Evolutionary conservation across 2,797 vertebrate genomes (phyloP), one percentile per base, ranked within the genome.

Genomic region (Neopelma chrysocephalum): DNA sequence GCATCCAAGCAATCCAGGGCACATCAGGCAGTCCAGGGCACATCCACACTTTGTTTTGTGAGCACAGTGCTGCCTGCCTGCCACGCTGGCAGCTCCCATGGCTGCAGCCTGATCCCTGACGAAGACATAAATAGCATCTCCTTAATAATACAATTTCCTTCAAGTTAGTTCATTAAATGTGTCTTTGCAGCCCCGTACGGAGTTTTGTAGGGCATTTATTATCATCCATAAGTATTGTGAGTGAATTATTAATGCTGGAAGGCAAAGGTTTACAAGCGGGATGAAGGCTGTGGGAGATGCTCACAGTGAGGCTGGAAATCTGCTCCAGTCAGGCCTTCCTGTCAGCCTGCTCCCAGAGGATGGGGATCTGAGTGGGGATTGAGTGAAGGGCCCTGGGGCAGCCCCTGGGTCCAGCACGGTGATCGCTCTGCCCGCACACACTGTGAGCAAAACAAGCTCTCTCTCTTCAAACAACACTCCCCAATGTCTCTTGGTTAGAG

Each of bases 231-330:
- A 68, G 75, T 81, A 71, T 65, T 29, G 5, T 54, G 36, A 87
- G 43, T 94, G 87, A 95, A 92, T 92, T 91, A 86, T 95, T 93
- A 64, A 92, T 81, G 84, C 72, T 48, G 79, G 86, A 93, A 91
- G 79, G 66, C 89, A 81, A 80, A 93, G 91, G 90, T 91, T 93
- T 93, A 76, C 72, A 62, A 34, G 72, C 65, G 69, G 53, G 57
- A 57, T 31, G 38, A 26, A 43, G 51, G 61, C 75, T 61, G 69
- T 19, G 57, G 72, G 54, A 77, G 60, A 31, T 62, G 62, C 36
- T 85, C 36, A 13, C n/a, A 31, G 42, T 7, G 38, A 3, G 9
- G 25, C 10, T 89, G 76, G 64, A 73, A 81, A 14, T 36, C 10
- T 51, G 29, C 58, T 73, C 0, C 45, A 79, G 60, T 20, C 58